phyloP scores from a whole-genome alignment of 2,888 invertebrate species.

The Aleiodes alternator region DNA sequence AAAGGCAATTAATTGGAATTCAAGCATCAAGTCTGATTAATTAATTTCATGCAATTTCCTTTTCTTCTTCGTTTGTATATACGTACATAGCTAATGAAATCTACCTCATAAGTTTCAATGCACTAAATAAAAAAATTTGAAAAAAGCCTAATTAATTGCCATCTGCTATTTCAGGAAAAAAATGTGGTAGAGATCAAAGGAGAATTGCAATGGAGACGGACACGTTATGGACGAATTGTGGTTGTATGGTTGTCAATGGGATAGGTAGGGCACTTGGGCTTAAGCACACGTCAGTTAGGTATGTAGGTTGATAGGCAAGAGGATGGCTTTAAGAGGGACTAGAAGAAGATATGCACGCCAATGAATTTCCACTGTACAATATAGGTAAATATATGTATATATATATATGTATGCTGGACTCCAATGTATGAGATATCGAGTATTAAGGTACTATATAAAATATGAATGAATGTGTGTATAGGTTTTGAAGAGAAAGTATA shows the following conservation, averaged over 20 bases:
- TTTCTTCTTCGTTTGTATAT: no score
- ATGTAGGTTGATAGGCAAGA: slow-evolving; percentile 63
- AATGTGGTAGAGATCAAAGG: slow-evolving; percentile 6
- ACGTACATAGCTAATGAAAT: no score
- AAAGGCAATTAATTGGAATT: not conserved
- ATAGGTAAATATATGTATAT: not conserved
- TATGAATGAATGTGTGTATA: slow-evolving; percentile 28
- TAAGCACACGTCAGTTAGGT: slow-evolving; percentile 63
- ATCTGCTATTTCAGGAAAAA: slow-evolving; percentile 2
- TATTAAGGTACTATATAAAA: slow-evolving; percentile 8
- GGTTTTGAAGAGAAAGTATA: slow-evolving; percentile 16
- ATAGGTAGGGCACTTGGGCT: slow-evolving; percentile 60
- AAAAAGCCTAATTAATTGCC: not conserved
- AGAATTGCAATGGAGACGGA: slow-evolving; percentile 15
- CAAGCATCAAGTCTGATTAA: no score
- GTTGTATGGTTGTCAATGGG: slow-evolving; percentile 44
- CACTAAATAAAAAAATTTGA: no score
- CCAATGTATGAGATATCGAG: slow-evolving; percentile 9
- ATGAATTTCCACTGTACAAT: not conserved
- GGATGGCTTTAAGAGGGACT: slow-evolving; percentile 30
- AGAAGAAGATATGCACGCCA: slow-evolving; percentile 24
- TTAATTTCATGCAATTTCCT: no score
- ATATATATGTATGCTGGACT: not conserved
- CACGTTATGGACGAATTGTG: slow-evolving; percentile 30
- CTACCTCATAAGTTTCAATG: no score